These are phyloP conservation scores for Agrilus planipennis DNA, from an alignment of 1,140 invertebrate species.

Conservation along the genomic window DNA sequence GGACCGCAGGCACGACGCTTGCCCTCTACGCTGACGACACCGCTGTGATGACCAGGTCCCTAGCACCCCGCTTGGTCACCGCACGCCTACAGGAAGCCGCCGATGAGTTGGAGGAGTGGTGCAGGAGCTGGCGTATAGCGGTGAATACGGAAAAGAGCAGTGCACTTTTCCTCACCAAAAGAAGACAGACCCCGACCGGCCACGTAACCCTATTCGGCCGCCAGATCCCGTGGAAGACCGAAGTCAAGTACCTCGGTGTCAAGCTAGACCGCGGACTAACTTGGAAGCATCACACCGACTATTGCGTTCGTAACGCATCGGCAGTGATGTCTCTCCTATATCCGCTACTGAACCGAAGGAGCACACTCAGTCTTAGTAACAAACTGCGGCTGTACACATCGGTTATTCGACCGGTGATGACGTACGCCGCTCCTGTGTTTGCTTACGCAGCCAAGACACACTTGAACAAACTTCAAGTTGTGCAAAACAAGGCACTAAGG, in stretches of 20 bases:
- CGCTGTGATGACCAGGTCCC: constrained; percentile 7
- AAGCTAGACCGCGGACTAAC: constrained; percentile 7
- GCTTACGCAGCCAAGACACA: constrained; percentile 5
- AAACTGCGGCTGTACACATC: constrained; percentile 11
- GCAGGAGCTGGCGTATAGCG: constrained; percentile 16
- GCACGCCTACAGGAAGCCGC: constrained; percentile 9
- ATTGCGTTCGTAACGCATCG: not conserved
- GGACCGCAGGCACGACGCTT: constrained; percentile 4
- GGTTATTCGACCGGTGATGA: constrained; percentile 9
- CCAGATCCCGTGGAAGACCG: constrained; percentile 7
- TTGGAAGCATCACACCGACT: constrained; percentile 9
- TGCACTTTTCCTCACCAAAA: constrained; percentile 7
- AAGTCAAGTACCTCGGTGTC: constrained; percentile 14
- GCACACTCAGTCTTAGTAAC: constrained; percentile 2
- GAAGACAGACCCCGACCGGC: not conserved
- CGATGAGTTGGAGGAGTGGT: constrained; percentile 9
- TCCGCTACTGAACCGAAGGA: not conserved
- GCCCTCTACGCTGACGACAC: constrained; percentile 23
- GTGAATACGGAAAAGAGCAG: constrained; percentile 18
- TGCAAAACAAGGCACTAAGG: constrained; percentile 13
- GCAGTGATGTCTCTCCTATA: not conserved
- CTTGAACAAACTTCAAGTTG: constrained; percentile 12
- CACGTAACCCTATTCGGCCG: not conserved
- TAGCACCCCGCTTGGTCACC: constrained; percentile 2
- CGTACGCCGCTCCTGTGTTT: constrained; percentile 10